Percentiles rank a stretch among this genome's conserved stretches.
These are phyloP conservation scores for Cairina moschata DNA, from an alignment of 2,113 vertebrate genomes.

Conservation along the genomic window DNA sequence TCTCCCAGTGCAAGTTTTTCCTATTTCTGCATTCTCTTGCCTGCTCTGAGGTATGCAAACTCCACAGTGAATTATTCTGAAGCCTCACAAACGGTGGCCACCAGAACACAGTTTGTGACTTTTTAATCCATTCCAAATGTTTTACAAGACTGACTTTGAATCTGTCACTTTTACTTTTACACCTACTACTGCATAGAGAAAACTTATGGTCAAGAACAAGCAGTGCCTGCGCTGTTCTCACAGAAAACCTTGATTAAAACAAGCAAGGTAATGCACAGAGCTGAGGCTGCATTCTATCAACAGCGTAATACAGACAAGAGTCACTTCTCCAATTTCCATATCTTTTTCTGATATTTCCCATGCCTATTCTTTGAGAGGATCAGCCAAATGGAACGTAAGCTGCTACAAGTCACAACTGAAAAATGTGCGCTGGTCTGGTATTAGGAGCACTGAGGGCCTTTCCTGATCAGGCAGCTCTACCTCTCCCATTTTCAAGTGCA, in stretches of 20 bases:
- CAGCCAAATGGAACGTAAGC: constrained; percentile 32
- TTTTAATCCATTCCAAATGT: constrained; percentile 2
- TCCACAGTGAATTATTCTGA: neutral
- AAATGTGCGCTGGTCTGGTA: neutral
- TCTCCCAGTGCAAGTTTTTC: neutral
- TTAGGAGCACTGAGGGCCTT: neutral
- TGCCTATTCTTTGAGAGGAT: constrained; percentile 19
- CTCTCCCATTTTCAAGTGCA: neutral
- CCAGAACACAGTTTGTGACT: neutral
- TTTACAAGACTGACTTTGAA: constrained; percentile 29
- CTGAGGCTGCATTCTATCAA: neutral
- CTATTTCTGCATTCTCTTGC: neutral
- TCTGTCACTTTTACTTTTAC: neutral
- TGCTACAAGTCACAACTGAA: constrained; percentile 26
- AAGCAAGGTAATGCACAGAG: constrained; percentile 12
- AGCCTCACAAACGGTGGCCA: neutral
- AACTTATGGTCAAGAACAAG: neutral
- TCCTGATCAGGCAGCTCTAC: constrained; percentile 18
- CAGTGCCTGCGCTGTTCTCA: neutral
- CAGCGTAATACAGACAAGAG: constrained; percentile 21
- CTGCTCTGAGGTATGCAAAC: constrained; percentile 2
- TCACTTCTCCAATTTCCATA: constrained; percentile 32
- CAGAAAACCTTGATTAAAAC: constrained; percentile 8
- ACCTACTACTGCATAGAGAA: constrained; percentile 21
- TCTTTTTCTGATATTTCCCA: constrained; percentile 24